A percentile compares a stretch with the other conserved stretches of the same genome.
Conservation (phyloP, 2,888 invertebrate genomes). For the Gymnocheta viridis region DNA sequence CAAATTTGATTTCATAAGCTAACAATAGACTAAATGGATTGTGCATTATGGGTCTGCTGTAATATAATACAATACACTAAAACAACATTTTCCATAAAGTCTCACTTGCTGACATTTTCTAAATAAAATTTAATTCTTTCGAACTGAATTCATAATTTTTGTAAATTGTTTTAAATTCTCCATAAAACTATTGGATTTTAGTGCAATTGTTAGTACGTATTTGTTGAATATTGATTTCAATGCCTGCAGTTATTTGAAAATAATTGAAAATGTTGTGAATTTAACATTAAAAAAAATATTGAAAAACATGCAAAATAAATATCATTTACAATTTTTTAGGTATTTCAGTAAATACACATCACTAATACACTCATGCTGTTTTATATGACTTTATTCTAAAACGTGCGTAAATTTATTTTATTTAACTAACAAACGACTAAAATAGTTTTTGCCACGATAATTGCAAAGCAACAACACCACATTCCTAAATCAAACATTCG, state of each 20-base stretch:
- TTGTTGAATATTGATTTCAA: conserved; percentile 42
- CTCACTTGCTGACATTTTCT: not conserved
- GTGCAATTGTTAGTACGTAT: not conserved
- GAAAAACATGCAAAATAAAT: not conserved
- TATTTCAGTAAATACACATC: not conserved
- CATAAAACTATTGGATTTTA: conserved; percentile 1
- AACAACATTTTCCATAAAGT: conserved; percentile 5
- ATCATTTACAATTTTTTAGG: not conserved
- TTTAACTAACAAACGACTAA: conserved; percentile 29
- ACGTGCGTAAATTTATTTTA: not conserved
- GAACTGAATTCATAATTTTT: not conserved
- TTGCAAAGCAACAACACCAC: not conserved
- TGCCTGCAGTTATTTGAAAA: conserved; percentile 37
- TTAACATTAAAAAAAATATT: not conserved
- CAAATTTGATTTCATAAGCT: not conserved
- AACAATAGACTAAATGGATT: not conserved
- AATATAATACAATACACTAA: not conserved
- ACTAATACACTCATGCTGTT: not conserved
- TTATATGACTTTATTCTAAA: not conserved
- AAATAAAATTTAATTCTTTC: not conserved
- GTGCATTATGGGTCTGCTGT: not conserved
- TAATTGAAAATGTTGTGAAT: conserved; percentile 43
- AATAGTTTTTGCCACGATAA: conserved; percentile 25
- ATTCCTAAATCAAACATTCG: not conserved
- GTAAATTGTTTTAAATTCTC: conserved; percentile 22